phyloP scores from a whole-genome alignment of 1,140 invertebrate species.

The Drosophila ficusphila region DNA sequence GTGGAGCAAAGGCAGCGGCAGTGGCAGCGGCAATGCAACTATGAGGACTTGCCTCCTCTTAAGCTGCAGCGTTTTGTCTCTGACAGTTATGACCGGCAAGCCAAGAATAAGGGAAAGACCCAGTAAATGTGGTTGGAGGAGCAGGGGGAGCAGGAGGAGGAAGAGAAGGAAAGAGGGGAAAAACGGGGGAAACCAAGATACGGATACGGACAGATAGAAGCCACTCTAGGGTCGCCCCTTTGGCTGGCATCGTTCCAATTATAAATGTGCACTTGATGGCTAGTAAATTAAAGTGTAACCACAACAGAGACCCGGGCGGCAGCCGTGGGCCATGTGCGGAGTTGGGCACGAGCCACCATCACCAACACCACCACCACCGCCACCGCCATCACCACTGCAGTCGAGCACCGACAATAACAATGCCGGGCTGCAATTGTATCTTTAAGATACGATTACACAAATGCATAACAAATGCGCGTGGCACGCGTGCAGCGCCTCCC shows the following conservation, averaged over 20 bases:
- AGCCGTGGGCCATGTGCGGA: conserved; percentile 34
- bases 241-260: conserved; percentile 65
- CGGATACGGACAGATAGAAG: conserved; percentile 9
- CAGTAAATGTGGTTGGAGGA: not conserved
- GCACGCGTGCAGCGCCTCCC: conserved; percentile 38
- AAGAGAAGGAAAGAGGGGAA: not conserved
- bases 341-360: conserved; percentile 42
- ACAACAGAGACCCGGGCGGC: conserved; percentile 45
- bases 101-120: conserved; percentile 7
- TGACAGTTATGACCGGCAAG: conserved; percentile 64
- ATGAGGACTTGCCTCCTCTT: conserved; percentile 3
- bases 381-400: not conserved
- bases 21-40: conserved; percentile 8
- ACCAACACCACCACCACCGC: not conserved
- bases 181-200: not conserved
- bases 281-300: conserved; percentile 74
- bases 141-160: no score
- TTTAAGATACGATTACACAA: conserved; percentile 50
- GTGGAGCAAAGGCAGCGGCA: conserved; percentile 21
- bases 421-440: conserved; percentile 41
- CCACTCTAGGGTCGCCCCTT: conserved; percentile 24
- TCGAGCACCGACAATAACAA: conserved; percentile 8
- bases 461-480: conserved; percentile 31
- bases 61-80: conserved; percentile 36
- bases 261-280: conserved; percentile 71